These are phyloP conservation scores for Cephus rjabovi DNA, from an alignment of 2,888 invertebrate genomes.

Conservation along the genomic window DNA sequence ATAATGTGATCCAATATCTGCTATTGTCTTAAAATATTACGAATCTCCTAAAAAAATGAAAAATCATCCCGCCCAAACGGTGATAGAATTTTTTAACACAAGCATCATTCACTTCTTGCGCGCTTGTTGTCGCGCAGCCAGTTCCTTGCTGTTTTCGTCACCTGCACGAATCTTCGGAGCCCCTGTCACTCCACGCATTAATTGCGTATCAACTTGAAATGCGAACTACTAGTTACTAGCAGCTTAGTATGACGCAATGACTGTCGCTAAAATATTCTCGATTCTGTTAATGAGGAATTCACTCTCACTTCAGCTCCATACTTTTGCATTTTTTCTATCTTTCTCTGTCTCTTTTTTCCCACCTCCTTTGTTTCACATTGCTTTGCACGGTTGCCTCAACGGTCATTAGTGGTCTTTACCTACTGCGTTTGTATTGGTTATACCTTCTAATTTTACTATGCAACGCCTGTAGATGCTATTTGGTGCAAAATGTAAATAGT, in stretches of 20 bases:
- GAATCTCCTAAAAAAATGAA: background rate
- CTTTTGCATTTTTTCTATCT: constrained; percentile 9
- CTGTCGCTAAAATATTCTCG: background rate
- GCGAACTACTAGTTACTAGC: background rate
- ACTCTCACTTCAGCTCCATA: background rate
- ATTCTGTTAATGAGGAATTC: background rate
- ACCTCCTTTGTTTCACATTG: constrained; percentile 13
- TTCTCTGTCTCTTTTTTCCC: constrained; percentile 1
- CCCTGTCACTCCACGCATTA: constrained; percentile 26
- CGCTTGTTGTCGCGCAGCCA: constrained; percentile 33
- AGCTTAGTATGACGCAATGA: background rate
- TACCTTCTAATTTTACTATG: background rate
- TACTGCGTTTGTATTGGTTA: background rate
- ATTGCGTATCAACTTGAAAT: constrained; percentile 39
- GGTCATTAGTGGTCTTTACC: background rate
- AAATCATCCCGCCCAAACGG: constrained; percentile 27
- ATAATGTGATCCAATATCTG: background rate
- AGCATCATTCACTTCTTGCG: constrained; percentile 32
- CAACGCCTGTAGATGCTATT: background rate
- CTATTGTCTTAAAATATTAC: constrained; percentile 10
- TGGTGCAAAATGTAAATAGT: background rate
- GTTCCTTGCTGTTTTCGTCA: constrained; percentile 30
- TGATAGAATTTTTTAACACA: constrained; percentile 11
- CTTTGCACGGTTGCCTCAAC: constrained; percentile 14
- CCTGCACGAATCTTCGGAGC: constrained; percentile 18